A percentile compares a stretch with the other conserved stretches of the same genome.
These are phyloP conservation scores for Mastigias papua DNA, from an alignment of 30 jellyfish, hydroid and myxozoan genomes.

Conservation along the genomic window DNA sequence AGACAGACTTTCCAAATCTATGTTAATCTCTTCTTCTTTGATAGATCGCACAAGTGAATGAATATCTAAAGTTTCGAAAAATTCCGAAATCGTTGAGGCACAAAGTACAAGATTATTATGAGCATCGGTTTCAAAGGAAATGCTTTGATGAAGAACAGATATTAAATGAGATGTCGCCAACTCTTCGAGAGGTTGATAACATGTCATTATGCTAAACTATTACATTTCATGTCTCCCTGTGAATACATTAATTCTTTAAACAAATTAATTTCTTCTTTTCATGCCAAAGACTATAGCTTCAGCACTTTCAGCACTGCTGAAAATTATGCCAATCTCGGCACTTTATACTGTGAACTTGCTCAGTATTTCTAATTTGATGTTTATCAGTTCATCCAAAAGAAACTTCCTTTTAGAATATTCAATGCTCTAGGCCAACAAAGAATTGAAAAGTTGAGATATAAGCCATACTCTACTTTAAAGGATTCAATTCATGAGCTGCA, in stretches of 20 bases:
- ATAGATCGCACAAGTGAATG: slow-evolving; percentile 74
- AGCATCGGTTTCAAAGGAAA: slow-evolving; percentile 70
- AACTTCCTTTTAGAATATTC: too few relatives aligned
- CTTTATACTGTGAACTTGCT: background rate
- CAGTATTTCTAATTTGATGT: background rate
- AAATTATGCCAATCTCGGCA: background rate
- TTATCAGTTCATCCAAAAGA: too few relatives aligned
- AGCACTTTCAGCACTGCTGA: background rate
- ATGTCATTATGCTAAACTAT: slow-evolving; percentile 54
- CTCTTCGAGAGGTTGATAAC: slow-evolving; percentile 72
- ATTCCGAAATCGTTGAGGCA: slow-evolving; percentile 61
- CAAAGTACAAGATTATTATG: slow-evolving; percentile 68
- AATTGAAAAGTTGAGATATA: too few relatives aligned
- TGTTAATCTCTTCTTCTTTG: too few relatives aligned
- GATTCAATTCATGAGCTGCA: too few relatives aligned
- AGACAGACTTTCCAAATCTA: too few relatives aligned
- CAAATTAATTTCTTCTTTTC: slow-evolving; percentile 20
- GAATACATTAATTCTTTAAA: slow-evolving; percentile 55
- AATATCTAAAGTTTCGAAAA: slow-evolving; percentile 62
- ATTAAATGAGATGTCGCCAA: slow-evolving; percentile 62
- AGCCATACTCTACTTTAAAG: too few relatives aligned
- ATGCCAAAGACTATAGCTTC: background rate
- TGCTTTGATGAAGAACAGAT: slow-evolving; percentile 74
- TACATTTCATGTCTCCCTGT: slow-evolving; percentile 45
- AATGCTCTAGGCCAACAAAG: too few relatives aligned